Base-by-base conservation (phyloP, 2,113 vertebrate genomes). In the Carassius auratus region DNA sequence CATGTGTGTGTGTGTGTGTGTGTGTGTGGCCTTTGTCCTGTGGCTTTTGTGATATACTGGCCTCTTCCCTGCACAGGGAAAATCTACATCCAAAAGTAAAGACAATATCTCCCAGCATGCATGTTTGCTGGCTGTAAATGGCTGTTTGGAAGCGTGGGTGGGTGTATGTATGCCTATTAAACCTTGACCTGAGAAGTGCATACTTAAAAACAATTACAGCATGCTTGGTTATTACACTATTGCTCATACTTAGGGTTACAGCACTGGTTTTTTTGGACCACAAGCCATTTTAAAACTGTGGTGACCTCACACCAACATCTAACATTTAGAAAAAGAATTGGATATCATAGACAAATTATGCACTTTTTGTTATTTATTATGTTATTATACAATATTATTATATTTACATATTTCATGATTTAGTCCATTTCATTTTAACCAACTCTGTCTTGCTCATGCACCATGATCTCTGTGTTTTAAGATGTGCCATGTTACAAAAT, bases 1-100 rank as follows among this genome's bases (percentile, higher is more conserved):
- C n/a, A 74, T 89, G 68, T 87, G 84, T 87, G 73, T 77, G 75
- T 68, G 75, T 87, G 73, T 77, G 75, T 68, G 75, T 26, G 26
- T 84, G 59, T 84, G 81, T 68, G 74, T 80, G 83, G 57, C 83
- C 86, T 89, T 87, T 87, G 88, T 89, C 86, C 86, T 84, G 80
- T 66, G 84, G 77, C 80, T 71, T 87, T 89, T 89, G 84, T 89
- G 75, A 84, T 83, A 52, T 42, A 80, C 81, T 83, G 78, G 61
- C 52, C 77, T 81, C 15, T 36, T 30, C n/a, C 38, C 52, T 75
- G 26, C 26, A 33, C 36, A 76, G 62, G 74, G 64, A 83, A 86
- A 75, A 50, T 45, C 66, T 80, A 74, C 75, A 50, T 61, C 52
- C 57, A 42, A 68, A 57, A 69, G 50, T 57, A 78, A 86, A 78